These are phyloP conservation scores for Choloepus hoffmanni DNA, from an alignment of 2,113 vertebrate genomes.

Conservation along the genomic window DNA sequence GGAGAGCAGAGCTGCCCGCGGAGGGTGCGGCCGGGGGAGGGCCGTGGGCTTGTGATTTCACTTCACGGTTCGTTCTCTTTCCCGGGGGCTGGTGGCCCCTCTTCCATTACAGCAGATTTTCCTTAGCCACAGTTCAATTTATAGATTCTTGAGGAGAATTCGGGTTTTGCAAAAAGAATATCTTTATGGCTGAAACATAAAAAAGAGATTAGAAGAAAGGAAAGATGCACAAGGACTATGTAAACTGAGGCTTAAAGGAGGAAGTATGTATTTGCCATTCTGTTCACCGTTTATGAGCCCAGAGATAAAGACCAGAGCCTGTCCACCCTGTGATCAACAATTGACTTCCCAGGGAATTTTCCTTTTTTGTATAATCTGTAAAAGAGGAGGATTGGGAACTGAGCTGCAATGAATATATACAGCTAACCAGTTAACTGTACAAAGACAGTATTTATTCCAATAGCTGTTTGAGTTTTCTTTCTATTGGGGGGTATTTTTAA, in stretches of 20 bases:
- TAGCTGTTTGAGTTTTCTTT: neutral
- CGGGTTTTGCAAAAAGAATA: neutral
- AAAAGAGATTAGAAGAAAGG: conserved; percentile 32
- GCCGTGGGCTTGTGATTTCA: neutral
- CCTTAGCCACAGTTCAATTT: conserved; percentile 30
- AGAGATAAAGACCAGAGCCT: neutral
- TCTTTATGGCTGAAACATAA: neutral
- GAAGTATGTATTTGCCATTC: neutral
- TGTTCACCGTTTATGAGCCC: neutral
- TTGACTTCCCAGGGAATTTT: conserved; percentile 5
- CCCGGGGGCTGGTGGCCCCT: neutral
- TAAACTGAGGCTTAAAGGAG: conserved; percentile 5
- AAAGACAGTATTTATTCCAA: neutral
- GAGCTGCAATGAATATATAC: conserved; percentile 11
- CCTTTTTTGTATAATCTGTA: neutral
- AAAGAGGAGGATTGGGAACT: neutral
- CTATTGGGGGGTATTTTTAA: neutral
- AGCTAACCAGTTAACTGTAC: neutral
- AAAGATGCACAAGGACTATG: conserved; percentile 21
- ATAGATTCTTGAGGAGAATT: neutral
- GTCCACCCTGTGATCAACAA: neutral
- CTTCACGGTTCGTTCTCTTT: neutral
- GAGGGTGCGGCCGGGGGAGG: too few relatives aligned
- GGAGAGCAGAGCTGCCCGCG: neutral
- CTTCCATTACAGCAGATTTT: neutral